Evolutionary conservation across 2,888 invertebrate species (phyloP).

Genomic region (Himalopsyche japonica): DNA sequence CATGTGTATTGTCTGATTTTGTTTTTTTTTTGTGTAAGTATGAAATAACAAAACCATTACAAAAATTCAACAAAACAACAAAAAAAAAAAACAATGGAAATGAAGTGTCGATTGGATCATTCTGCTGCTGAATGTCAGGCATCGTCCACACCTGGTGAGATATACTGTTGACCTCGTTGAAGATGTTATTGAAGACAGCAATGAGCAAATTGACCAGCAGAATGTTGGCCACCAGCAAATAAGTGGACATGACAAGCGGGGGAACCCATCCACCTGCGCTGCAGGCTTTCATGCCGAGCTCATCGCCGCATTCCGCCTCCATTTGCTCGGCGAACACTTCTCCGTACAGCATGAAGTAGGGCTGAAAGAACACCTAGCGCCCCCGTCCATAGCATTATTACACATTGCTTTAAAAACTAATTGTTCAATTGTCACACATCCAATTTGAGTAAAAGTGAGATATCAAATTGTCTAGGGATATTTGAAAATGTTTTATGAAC

Average conservation of each 20-base stretch:
- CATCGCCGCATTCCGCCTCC: conserved; percentile 86
- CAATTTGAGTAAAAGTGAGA: too few relatives aligned
- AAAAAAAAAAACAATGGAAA: conserved; percentile 14
- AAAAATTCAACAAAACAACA: neutral
- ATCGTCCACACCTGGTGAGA: conserved; percentile 83
- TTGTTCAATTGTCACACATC: too few relatives aligned
- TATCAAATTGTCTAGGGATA: too few relatives aligned
- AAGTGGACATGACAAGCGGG: conserved; percentile 94
- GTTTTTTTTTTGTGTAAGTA: neutral
- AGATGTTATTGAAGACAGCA: conserved; percentile 98
- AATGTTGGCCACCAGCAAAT: conserved; percentile 96
- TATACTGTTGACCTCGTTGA: conserved; percentile 92
- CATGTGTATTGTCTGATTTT: neutral
- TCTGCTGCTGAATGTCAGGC: neutral
- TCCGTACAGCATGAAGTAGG: conserved; percentile 99
- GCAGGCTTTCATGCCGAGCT: conserved; percentile 72
- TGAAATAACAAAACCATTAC: neutral
- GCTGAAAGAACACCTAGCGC: conserved; percentile 88
- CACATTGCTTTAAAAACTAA: neutral
- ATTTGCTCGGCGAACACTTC: conserved; percentile 98
- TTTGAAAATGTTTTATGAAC: too few relatives aligned
- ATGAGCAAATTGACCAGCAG: conserved; percentile 96
- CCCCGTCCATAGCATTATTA: conserved; percentile 43
- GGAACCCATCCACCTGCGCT: conserved; percentile 92
- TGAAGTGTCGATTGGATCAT: neutral